Conservation (phyloP, 2,797 vertebrate species). For the Limnodromus scolopaceus region DNA sequence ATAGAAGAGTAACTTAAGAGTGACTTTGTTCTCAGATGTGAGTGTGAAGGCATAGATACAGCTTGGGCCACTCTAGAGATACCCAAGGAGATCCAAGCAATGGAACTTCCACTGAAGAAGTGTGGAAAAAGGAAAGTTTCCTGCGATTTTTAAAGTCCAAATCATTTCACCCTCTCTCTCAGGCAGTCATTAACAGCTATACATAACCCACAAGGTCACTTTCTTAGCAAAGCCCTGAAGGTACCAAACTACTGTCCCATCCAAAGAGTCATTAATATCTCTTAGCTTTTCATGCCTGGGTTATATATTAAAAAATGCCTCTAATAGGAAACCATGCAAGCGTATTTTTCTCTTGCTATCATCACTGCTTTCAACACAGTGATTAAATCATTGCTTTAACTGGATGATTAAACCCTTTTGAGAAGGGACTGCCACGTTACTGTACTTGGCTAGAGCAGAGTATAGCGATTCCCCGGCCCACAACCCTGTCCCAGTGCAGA, state of each 20-base stretch:
- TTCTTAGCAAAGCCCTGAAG: slow-evolving; percentile 4
- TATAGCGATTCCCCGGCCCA: not conserved
- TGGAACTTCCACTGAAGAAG: not conserved
- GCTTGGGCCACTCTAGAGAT: not conserved
- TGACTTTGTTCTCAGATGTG: not conserved
- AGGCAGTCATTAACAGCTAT: not conserved
- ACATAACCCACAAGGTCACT: not conserved
- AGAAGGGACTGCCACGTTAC: not conserved
- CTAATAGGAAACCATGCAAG: not conserved
- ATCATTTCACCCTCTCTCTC: not conserved
- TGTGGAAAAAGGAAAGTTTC: not conserved
- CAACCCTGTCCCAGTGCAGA: not conserved
- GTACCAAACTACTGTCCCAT: not conserved
- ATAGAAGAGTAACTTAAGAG: not conserved
- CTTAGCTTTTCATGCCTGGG: not conserved
- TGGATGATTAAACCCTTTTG: not conserved
- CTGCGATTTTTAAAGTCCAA: not conserved
- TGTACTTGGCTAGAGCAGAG: not conserved
- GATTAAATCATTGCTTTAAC: slow-evolving; percentile 29
- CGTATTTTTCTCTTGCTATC: slow-evolving; percentile 16
- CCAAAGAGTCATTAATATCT: not conserved
- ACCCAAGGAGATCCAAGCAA: not conserved
- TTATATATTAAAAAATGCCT: not conserved
- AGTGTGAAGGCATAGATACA: not conserved
- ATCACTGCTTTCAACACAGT: slow-evolving; percentile 28